Evolutionary conservation across 2,113 vertebrate species (phyloP).

Genomic region (Lamprologus speciosus): DNA sequence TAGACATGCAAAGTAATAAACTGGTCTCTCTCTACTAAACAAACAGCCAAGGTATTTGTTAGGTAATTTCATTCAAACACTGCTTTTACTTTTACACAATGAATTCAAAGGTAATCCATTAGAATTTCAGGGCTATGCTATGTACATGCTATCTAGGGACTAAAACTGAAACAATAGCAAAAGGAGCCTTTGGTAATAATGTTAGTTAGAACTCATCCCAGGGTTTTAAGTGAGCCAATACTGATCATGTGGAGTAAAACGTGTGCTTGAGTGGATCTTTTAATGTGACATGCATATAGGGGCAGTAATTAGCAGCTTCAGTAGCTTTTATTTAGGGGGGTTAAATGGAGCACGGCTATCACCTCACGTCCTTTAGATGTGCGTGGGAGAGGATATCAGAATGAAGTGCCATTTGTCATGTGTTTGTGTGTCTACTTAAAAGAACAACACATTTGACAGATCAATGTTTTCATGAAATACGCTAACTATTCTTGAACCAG

Average conservation of each 20-base stretch:
- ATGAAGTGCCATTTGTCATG: neutral
- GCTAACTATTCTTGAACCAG: neutral
- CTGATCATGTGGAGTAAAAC: neutral
- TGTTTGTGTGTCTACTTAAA: neutral
- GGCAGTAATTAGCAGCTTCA: slow-evolving; percentile 38
- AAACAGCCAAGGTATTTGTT: neutral
- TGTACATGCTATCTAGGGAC: neutral
- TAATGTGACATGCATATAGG: slow-evolving; percentile 5
- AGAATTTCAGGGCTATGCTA: neutral
- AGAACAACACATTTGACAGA: neutral
- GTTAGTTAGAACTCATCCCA: neutral
- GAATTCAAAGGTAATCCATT: neutral
- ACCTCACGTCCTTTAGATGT: slow-evolving; percentile 7
- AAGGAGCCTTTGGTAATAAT: neutral
- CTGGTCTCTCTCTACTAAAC: neutral
- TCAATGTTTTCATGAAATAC: neutral
- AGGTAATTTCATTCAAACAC: neutral
- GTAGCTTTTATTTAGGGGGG: slow-evolving; percentile 41
- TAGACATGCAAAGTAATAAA: neutral
- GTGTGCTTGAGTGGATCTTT: neutral
- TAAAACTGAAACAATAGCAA: neutral
- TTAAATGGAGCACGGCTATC: slow-evolving; percentile 21
- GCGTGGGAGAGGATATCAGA: slow-evolving; percentile 18
- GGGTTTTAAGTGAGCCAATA: neutral
- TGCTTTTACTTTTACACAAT: neutral